Evolutionary conservation across 2,888 invertebrate species (phyloP).

Genomic region (Hydroisotoma schaefferi): DNA sequence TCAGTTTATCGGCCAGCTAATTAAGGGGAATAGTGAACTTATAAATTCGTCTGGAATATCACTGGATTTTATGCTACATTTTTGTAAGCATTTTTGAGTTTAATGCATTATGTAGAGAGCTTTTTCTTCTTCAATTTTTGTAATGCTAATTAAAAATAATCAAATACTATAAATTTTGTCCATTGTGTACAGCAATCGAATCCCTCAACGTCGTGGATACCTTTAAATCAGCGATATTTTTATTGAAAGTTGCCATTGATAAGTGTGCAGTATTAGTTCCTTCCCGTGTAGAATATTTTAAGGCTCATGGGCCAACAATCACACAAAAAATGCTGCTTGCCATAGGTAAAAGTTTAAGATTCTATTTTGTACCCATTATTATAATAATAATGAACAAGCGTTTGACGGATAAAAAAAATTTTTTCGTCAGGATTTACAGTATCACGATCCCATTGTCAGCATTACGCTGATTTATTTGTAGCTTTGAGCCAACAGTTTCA

Average conservation of each 20-base stretch:
- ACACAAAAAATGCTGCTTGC: constrained; percentile 39
- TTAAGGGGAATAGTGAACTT: constrained; percentile 32
- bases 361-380: background rate
- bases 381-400: too few species aligned
- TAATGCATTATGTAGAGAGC: background rate
- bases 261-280: constrained; percentile 32
- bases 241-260: constrained; percentile 34
- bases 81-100: constrained; percentile 38
- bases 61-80: constrained; percentile 33
- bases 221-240: constrained; percentile 39
- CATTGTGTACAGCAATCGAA: constrained; percentile 28
- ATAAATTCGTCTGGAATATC: constrained; percentile 39
- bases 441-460: constrained; percentile 41
- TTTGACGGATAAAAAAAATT: constrained; percentile 1
- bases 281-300: constrained; percentile 36
- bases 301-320: constrained; percentile 32
- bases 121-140: background rate
- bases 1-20: constrained; percentile 39
- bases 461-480: constrained; percentile 45
- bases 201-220: constrained; percentile 39
- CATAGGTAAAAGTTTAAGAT: constrained; percentile 31
- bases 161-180: background rate
- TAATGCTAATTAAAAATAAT: background rate
- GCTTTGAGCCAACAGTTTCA: constrained; percentile 35
- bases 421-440: constrained; percentile 35